phyloP scores from a whole-genome alignment of 64 coral and sea anemone species.

The Orbicella faveolata region DNA sequence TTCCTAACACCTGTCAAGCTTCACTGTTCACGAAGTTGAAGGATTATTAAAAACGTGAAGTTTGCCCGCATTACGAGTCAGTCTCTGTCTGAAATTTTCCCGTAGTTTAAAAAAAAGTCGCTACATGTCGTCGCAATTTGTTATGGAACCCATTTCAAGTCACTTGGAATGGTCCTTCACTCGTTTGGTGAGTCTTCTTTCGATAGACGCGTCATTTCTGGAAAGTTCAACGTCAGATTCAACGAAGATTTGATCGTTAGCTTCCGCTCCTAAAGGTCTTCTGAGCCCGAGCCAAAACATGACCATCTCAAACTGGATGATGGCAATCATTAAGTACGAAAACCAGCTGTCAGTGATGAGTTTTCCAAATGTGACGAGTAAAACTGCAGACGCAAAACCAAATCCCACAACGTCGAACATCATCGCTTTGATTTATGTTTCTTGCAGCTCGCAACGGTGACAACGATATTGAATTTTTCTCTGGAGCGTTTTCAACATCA shows the following conservation, averaged over 20 bases:
- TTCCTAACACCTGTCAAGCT: no score
- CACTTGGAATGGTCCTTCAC: background rate
- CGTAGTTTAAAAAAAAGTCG: no score
- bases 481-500: background rate
- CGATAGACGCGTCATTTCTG: background rate
- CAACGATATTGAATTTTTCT: background rate
- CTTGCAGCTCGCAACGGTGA: background rate
- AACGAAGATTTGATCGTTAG: background rate
- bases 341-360: slow-evolving; percentile 58
- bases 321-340: slow-evolving; percentile 33
- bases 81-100: no score
- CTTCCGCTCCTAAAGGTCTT: background rate
- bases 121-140: no score
- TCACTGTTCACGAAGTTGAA: no score
- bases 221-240: slow-evolving; percentile 3
- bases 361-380: slow-evolving; percentile 63
- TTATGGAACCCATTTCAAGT: background rate
- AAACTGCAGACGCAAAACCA: slow-evolving; percentile 56
- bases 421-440: background rate
- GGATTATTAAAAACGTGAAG: no score
- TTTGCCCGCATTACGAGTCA: no score
- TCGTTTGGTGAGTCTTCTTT: background rate
- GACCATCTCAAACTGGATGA: slow-evolving; percentile 36
- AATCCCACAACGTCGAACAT: slow-evolving; percentile 48
- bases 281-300: slow-evolving; percentile 30